These are phyloP conservation scores for Cheilinus undulatus DNA, from an alignment of 2,113 vertebrate genomes.

Conservation along the genomic window DNA sequence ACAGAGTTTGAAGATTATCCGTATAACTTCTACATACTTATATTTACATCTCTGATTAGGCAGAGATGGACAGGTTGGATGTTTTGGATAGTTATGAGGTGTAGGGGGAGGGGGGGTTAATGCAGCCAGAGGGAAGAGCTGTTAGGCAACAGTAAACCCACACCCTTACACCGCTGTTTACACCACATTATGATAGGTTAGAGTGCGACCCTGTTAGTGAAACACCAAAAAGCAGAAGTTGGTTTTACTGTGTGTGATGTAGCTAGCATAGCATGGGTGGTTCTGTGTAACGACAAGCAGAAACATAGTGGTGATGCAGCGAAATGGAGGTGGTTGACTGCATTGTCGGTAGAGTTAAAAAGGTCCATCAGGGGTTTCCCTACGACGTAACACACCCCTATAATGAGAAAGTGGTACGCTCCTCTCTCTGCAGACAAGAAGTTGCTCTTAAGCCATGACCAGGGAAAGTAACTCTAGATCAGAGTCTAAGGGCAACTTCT, in stretches of 20 bases:
- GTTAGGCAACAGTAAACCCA: conserved; percentile 49
- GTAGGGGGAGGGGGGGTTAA: conserved; percentile 50
- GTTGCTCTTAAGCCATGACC: conserved; percentile 50
- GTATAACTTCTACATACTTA: conserved; percentile 62
- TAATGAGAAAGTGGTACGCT: conserved; percentile 4
- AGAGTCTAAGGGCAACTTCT: conserved; percentile 55
- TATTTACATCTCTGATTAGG: conserved; percentile 69
- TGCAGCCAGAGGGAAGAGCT: conserved; percentile 58
- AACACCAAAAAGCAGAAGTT: conserved; percentile 59
- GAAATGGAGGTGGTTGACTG: conserved; percentile 45
- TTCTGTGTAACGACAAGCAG: conserved; percentile 53
- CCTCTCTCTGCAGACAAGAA: conserved; percentile 29
- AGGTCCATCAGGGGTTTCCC: conserved; percentile 61
- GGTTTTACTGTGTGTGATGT: conserved; percentile 41
- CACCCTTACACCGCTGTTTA: conserved; percentile 33
- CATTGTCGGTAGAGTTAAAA: conserved; percentile 68
- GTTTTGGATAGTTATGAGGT: conserved; percentile 46
- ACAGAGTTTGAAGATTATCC: conserved; percentile 62
- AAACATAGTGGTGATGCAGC: conserved; percentile 52
- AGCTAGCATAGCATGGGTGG: conserved; percentile 42
- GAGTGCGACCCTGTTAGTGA: conserved; percentile 51
- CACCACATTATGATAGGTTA: conserved; percentile 34
- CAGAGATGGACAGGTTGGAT: conserved; percentile 49
- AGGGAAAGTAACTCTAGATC: conserved; percentile 49
- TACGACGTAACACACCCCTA: conserved; percentile 7